These are phyloP conservation scores for Zosterops japonicus DNA, from an alignment of 2,113 vertebrate species.

Conservation along the genomic window DNA sequence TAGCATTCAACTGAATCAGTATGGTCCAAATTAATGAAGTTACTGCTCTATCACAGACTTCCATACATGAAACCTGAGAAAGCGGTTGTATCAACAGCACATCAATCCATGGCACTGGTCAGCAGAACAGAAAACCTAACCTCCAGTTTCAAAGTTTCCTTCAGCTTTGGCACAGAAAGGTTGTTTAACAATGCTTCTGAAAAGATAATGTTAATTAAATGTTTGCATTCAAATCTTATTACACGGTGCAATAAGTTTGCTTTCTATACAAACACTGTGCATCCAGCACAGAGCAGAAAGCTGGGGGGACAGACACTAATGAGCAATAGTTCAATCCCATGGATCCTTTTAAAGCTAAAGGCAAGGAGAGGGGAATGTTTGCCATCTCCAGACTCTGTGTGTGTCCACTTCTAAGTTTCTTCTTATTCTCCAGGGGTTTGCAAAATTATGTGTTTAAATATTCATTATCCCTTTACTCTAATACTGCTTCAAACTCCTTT, in stretches of 20 bases:
- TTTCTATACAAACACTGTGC: background rate
- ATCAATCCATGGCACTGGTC: slow-evolving; percentile 40
- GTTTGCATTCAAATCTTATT: slow-evolving; percentile 50
- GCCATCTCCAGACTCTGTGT: background rate
- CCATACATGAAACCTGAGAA: slow-evolving; percentile 28
- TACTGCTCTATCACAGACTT: slow-evolving; percentile 23
- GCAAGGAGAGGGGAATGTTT: background rate
- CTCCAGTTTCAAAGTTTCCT: background rate
- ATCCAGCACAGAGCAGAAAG: background rate
- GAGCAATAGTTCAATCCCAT: slow-evolving; percentile 2
- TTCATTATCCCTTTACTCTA: background rate
- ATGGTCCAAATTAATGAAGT: slow-evolving; percentile 51
- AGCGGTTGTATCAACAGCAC: slow-evolving; percentile 42
- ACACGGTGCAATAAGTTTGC: slow-evolving; percentile 8
- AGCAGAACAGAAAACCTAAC: background rate
- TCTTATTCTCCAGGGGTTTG: background rate
- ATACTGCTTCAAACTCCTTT: background rate
- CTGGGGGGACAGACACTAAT: background rate
- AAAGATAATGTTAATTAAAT: slow-evolving; percentile 44
- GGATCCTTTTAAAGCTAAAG: background rate
- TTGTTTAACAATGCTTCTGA: slow-evolving; percentile 31
- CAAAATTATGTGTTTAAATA: slow-evolving; percentile 12
- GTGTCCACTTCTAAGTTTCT: background rate
- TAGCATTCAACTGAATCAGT: slow-evolving; percentile 8
- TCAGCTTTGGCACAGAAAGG: slow-evolving; percentile 23